phyloP scores from a whole-genome alignment of 2,888 invertebrate species.

The Hybos culiciformis region DNA sequence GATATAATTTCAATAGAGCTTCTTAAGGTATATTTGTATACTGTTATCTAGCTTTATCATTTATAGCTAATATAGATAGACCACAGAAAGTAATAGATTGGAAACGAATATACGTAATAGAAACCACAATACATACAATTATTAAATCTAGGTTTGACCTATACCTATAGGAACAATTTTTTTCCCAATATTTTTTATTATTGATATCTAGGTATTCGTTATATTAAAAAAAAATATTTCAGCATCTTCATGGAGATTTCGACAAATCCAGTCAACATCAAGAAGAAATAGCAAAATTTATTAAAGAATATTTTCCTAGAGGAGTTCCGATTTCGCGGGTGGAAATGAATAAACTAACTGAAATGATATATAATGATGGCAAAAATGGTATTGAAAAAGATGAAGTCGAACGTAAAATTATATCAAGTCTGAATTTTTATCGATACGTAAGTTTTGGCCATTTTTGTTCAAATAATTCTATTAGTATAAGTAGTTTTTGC shows the following conservation, averaged over 20 bases:
- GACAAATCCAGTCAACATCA: not conserved
- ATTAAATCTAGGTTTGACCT: no score
- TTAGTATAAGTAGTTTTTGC: no score
- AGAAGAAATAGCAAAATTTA: constrained; percentile 4
- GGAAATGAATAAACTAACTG: not conserved
- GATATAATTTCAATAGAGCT: constrained; percentile 5
- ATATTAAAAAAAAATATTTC: no score
- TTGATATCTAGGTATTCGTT: not conserved
- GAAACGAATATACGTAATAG: not conserved
- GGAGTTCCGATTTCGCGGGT: not conserved
- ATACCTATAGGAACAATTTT: no score
- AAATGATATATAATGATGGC: constrained; percentile 7
- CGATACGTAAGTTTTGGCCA: constrained; percentile 9
- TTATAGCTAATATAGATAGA: no score
- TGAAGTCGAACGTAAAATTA: not conserved
- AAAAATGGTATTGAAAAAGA: not conserved
- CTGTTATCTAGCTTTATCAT: no score
- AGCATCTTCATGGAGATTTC: constrained; percentile 2
- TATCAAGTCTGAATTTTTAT: constrained; percentile 6
- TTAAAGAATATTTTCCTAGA: constrained; percentile 4
- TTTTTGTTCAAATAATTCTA: no score
- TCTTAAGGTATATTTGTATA: constrained; percentile 3
- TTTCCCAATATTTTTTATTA: not conserved
- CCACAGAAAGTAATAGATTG: no score
- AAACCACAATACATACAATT: not conserved